phyloP scores from a whole-genome alignment of 2,888 invertebrate species.

The Pimpla rufipes region DNA sequence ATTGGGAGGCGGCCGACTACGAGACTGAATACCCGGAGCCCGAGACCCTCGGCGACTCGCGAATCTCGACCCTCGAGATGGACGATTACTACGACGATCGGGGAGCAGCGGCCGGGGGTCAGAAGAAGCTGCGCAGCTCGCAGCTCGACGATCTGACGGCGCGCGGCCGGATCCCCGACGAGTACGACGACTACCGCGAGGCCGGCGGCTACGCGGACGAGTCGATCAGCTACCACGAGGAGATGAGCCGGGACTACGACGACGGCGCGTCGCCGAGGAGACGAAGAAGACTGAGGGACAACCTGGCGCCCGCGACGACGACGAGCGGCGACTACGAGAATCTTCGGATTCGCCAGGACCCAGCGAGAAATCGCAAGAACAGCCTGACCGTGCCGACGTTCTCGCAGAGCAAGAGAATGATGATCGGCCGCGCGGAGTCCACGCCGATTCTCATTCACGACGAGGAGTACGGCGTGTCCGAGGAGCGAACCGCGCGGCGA shows the following conservation, averaged over 20 bases:
- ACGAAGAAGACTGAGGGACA: constrained; percentile 67
- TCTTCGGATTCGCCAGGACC: constrained; percentile 67
- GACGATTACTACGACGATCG: constrained; percentile 69
- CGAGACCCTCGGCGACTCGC: constrained; percentile 74
- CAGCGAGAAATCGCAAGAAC: constrained; percentile 60
- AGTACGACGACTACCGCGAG: constrained; percentile 47
- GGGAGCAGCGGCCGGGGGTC: neutral
- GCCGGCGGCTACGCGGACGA: constrained; percentile 43
- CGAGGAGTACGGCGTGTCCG: constrained; percentile 72
- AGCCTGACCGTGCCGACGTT: constrained; percentile 72
- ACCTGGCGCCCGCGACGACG: constrained; percentile 15
- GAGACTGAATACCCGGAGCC: constrained; percentile 74
- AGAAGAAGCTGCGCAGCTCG: constrained; percentile 63
- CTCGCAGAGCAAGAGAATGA: constrained; percentile 75
- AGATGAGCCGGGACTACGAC: constrained; percentile 29
- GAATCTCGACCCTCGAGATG: constrained; percentile 55
- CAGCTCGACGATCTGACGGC: constrained; percentile 5
- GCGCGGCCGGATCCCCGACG: neutral
- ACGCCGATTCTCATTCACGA: constrained; percentile 80
- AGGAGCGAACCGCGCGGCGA: constrained; percentile 69
- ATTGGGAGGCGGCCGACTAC: constrained; percentile 66
- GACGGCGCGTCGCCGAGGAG: constrained; percentile 63
- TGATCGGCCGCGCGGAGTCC: constrained; percentile 81
- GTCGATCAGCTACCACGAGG: constrained; percentile 47
- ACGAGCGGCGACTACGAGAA: constrained; percentile 74